Percentiles rank a stretch among this genome's conserved stretches.
These are phyloP conservation scores for Clarias fuscus DNA, from an alignment of 2,797 vertebrate species.

Conservation along the genomic window DNA sequence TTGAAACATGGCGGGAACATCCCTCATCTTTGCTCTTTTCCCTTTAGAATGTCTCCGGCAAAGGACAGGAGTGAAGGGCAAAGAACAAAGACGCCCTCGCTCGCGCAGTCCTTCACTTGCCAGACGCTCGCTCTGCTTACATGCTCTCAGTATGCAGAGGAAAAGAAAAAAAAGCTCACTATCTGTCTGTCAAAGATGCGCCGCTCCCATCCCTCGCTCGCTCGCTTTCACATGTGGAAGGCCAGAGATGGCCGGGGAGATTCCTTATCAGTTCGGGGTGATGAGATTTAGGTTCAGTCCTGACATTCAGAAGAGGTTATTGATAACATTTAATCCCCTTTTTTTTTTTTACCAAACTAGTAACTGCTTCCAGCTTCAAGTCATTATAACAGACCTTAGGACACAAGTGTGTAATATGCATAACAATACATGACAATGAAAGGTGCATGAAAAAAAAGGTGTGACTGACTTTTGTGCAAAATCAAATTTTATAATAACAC, in stretches of 20 bases:
- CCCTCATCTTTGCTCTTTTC: slow-evolving; percentile 40
- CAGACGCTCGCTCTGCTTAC: slow-evolving; percentile 39
- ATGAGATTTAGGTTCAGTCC: slow-evolving; percentile 50
- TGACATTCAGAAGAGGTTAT: slow-evolving; percentile 44
- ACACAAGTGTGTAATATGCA: neutral
- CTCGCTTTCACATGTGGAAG: slow-evolving; percentile 26
- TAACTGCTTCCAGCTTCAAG: slow-evolving; percentile 22
- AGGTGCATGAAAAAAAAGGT: neutral
- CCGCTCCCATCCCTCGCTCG: slow-evolving; percentile 19
- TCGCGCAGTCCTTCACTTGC: slow-evolving; percentile 36
- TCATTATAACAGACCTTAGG: slow-evolving; percentile 31
- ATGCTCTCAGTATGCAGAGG: slow-evolving; percentile 34
- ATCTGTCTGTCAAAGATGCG: slow-evolving; percentile 52
- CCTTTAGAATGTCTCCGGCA: slow-evolving; percentile 36
- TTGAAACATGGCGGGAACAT: slow-evolving; percentile 38
- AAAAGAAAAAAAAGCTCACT: slow-evolving; percentile 13
- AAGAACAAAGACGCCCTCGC: slow-evolving; percentile 46
- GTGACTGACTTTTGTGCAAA: neutral
- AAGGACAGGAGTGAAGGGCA: slow-evolving; percentile 57
- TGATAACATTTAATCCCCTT: slow-evolving; percentile 43
- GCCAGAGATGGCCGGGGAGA: slow-evolving; percentile 47
- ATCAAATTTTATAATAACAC: neutral
- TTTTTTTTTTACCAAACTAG: slow-evolving; percentile 38
- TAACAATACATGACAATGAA: neutral
- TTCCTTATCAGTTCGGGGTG: slow-evolving; percentile 50